phyloP scores from a whole-genome alignment of 2,113 vertebrate genomes.

The Boleophthalmus pectinirostris region DNA sequence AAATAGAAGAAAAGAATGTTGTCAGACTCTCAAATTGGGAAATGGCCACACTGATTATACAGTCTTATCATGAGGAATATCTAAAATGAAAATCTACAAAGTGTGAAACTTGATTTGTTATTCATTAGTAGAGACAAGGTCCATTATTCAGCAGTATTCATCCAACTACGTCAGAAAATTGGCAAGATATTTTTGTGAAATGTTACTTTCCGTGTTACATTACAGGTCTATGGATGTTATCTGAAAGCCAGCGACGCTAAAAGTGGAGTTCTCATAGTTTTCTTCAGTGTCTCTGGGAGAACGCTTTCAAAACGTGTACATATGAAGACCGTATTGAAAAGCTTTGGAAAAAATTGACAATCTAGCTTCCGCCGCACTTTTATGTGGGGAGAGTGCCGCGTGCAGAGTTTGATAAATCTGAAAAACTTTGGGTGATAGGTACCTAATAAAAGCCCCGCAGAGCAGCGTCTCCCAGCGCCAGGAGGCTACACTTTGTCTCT shows the following conservation, averaged over 20 bases:
- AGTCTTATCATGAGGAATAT: too few relatives aligned
- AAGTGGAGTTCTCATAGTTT: background rate
- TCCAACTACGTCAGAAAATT: background rate
- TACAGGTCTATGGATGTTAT: background rate
- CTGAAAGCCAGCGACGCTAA: background rate
- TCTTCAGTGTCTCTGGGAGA: background rate
- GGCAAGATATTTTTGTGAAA: background rate
- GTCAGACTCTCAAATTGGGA: too few relatives aligned
- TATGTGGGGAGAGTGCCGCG: constrained; percentile 23
- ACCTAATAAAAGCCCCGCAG: constrained; percentile 58
- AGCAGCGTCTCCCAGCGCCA: constrained; percentile 43
- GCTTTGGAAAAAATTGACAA: constrained; percentile 4
- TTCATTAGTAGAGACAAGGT: background rate
- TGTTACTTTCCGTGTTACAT: background rate
- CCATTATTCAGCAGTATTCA: background rate
- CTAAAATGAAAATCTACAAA: too few relatives aligned
- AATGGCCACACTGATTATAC: too few relatives aligned
- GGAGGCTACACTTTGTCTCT: constrained; percentile 59
- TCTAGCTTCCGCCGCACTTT: background rate
- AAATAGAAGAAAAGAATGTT: too few relatives aligned
- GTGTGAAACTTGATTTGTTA: too few relatives aligned
- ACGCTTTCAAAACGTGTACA: background rate
- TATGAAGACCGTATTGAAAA: constrained; percentile 2
- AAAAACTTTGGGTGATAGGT: constrained; percentile 52
- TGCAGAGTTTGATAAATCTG: constrained; percentile 54